Percentiles rank a stretch among this genome's conserved stretches.
phyloP scores from a whole-genome alignment of 2,797 vertebrate species.

The Lacerta viridis region DNA sequence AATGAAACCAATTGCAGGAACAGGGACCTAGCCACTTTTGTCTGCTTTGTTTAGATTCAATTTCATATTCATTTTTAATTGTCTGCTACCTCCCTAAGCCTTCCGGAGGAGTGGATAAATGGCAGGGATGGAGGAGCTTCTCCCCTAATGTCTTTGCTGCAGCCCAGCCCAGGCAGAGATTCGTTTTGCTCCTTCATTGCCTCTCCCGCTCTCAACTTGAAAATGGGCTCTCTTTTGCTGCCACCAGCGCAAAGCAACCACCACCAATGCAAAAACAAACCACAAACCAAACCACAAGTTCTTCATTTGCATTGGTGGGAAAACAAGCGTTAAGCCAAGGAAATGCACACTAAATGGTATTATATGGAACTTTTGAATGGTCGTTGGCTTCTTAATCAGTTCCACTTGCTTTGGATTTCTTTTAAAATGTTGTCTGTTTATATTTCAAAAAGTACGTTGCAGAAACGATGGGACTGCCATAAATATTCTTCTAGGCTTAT shows the following conservation, averaged over 20 bases:
- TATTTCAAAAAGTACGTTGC: too few relatives aligned
- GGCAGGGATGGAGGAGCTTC: too few relatives aligned
- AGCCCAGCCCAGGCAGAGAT: neutral
- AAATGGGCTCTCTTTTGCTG: neutral
- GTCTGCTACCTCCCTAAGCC: neutral
- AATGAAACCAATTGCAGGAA: neutral
- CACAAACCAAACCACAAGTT: neutral
- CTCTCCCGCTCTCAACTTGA: neutral
- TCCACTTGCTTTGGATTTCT: neutral
- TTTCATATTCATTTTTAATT: neutral
- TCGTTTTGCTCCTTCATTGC: neutral
- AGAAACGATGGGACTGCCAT: too few relatives aligned
- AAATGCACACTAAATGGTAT: neutral
- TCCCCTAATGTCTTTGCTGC: neutral
- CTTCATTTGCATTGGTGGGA: conserved; percentile 26
- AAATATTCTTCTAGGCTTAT: too few relatives aligned
- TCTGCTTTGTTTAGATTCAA: neutral
- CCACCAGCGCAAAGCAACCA: neutral
- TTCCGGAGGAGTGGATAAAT: neutral
- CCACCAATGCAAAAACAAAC: neutral
- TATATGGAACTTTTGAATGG: conserved; percentile 23
- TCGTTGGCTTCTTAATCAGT: conserved; percentile 51
- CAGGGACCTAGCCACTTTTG: neutral
- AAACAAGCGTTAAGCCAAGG: accelerated
- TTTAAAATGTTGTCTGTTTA: too few relatives aligned